phyloP scores from a whole-genome alignment of 2,888 invertebrate genomes.

The Mythimna loreyi region DNA sequence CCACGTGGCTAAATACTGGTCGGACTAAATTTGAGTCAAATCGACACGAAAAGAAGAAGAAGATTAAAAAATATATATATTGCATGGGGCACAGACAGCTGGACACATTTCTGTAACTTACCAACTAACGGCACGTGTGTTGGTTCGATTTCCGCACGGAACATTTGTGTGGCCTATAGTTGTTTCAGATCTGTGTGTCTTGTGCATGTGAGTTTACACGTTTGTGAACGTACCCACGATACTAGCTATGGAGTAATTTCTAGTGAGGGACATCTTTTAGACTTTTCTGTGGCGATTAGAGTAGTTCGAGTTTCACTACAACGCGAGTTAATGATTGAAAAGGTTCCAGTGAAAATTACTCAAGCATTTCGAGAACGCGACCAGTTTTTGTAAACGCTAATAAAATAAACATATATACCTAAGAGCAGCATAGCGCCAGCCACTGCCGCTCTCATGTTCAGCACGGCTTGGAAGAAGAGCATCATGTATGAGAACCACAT shows the following conservation, averaged over 20 bases:
- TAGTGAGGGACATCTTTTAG: too few relatives aligned
- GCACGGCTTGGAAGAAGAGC: constrained; percentile 94
- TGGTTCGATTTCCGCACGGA: too few relatives aligned
- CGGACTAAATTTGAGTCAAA: too few relatives aligned
- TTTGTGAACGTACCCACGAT: too few relatives aligned
- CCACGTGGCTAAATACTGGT: too few relatives aligned
- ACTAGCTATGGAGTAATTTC: too few relatives aligned
- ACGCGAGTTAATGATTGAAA: background rate
- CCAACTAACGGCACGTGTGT: background rate
- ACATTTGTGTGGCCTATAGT: too few relatives aligned
- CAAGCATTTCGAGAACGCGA: background rate
- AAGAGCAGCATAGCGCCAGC: constrained; percentile 93
- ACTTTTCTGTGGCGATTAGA: background rate
- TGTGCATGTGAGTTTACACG: too few relatives aligned
- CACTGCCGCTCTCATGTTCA: constrained; percentile 89
- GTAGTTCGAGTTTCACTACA: background rate
- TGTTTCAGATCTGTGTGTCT: too few relatives aligned
- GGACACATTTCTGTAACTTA: background rate
- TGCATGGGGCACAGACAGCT: too few relatives aligned
- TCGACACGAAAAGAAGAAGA: too few relatives aligned
- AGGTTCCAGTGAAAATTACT: background rate
- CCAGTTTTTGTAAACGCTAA: background rate
- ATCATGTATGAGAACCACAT: constrained; percentile 99
- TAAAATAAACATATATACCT: constrained; percentile 77
- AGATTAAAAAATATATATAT: background rate